These are phyloP conservation scores for Lichenostomus cassidix DNA, from an alignment of 2,113 vertebrate species.

Conservation along the genomic window DNA sequence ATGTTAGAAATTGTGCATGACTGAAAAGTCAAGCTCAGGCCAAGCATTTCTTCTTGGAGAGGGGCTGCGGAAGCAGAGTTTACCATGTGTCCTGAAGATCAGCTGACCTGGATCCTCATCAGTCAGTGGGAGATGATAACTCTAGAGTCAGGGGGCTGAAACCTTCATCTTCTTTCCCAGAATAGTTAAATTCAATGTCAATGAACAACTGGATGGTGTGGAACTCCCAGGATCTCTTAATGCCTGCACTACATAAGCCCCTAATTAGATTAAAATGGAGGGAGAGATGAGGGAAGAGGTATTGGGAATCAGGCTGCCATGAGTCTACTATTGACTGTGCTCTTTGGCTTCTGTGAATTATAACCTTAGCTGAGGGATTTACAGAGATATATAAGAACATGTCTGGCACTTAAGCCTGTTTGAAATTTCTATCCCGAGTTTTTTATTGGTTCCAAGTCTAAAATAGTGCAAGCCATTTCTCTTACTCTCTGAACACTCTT, in stretches of 20 bases:
- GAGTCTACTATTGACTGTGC: not conserved
- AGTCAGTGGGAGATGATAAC: not conserved
- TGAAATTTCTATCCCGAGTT: not conserved
- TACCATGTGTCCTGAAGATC: not conserved
- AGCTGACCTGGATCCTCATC: not conserved
- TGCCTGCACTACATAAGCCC: not conserved
- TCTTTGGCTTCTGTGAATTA: not conserved
- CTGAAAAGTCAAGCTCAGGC: not conserved
- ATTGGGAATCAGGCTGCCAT: not conserved
- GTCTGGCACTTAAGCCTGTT: not conserved
- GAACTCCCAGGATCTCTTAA: not conserved
- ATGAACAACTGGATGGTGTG: not conserved
- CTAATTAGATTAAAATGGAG: not conserved
- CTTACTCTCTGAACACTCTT: not conserved
- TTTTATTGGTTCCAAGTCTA: slow-evolving; percentile 3
- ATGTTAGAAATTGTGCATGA: not conserved
- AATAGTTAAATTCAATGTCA: not conserved
- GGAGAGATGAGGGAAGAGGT: not conserved
- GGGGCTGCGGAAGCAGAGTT: not conserved
- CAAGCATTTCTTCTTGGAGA: not conserved
- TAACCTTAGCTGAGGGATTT: not conserved
- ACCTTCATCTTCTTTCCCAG: not conserved
- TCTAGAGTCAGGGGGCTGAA: not conserved
- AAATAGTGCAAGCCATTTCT: not conserved
- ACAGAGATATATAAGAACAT: not conserved